A percentile compares a stretch with the other conserved stretches of the same genome.
Conservation (phyloP, 2,888 invertebrate species). For the Tetramorium bicarinatum region DNA sequence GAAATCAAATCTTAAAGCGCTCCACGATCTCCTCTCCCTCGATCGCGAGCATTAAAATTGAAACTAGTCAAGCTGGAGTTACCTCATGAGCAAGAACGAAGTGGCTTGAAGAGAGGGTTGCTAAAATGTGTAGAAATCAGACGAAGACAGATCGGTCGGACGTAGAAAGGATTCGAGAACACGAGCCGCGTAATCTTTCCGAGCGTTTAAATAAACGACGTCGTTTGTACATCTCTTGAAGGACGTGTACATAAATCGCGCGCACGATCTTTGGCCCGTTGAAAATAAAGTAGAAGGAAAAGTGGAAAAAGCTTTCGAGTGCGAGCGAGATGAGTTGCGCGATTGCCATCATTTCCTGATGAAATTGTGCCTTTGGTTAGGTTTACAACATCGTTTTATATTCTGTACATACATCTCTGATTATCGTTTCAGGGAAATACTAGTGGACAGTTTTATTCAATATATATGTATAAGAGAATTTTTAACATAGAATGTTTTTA, state of each 20-base stretch:
- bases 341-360: constrained; percentile 68
- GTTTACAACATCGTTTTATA: constrained; percentile 33
- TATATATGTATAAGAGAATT: neutral
- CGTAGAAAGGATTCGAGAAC: constrained; percentile 63
- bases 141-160: constrained; percentile 56
- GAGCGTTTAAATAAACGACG: constrained; percentile 79
- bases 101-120: neutral
- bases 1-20: constrained; percentile 50
- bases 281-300: constrained; percentile 53
- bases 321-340: constrained; percentile 48
- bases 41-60: constrained; percentile 45
- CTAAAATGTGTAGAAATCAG: constrained; percentile 38
- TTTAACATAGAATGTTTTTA: constrained; percentile 13
- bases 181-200: constrained; percentile 68
- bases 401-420: neutral
- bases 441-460: constrained; percentile 11
- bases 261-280: constrained; percentile 55
- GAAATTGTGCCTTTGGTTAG: constrained; percentile 70
- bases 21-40: constrained; percentile 3
- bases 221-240: constrained; percentile 76
- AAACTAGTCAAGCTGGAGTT: constrained; percentile 6
- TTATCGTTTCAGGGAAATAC: neutral
- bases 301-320: neutral
- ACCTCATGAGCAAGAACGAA: constrained; percentile 27
- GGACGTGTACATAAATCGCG: constrained; percentile 65